Conservation (phyloP, 1,140 invertebrate species). For the Heliconius nattereri region DNA sequence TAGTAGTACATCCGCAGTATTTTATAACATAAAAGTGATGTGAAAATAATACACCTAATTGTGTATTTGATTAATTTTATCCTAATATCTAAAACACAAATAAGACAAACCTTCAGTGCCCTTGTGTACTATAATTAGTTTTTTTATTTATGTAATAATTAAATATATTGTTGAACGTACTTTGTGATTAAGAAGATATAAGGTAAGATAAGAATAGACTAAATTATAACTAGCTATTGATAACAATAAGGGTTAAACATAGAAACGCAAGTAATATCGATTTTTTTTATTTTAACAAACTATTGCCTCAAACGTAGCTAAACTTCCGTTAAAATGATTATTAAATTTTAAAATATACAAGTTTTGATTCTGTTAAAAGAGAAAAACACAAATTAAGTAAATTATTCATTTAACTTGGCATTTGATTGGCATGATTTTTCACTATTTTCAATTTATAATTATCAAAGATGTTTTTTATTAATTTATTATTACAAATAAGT, state of each 20-base stretch:
- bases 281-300: not conserved
- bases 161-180: conserved; percentile 53
- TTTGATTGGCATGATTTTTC: no score
- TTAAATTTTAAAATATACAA: no score
- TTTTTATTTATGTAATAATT: conserved; percentile 48
- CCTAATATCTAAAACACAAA: conserved; percentile 16
- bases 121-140: conserved; percentile 61
- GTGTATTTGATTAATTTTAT: conserved; percentile 11
- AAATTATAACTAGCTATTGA: not conserved
- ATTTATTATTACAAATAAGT: no score
- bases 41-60: conserved; percentile 33
- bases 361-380: no score
- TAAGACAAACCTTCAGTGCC: conserved; percentile 43
- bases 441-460: no score
- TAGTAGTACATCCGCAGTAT: not conserved
- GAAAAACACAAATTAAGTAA: no score
- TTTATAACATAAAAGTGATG: conserved; percentile 45
- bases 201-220: conserved; percentile 44
- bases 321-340: not conserved
- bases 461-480: no score
- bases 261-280: not conserved
- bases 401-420: no score
- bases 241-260: not conserved
- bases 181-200: conserved; percentile 42
- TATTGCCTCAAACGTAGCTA: not conserved